Conservation (phyloP, 2,113 vertebrate species). For the Salvelinus fontinalis region DNA sequence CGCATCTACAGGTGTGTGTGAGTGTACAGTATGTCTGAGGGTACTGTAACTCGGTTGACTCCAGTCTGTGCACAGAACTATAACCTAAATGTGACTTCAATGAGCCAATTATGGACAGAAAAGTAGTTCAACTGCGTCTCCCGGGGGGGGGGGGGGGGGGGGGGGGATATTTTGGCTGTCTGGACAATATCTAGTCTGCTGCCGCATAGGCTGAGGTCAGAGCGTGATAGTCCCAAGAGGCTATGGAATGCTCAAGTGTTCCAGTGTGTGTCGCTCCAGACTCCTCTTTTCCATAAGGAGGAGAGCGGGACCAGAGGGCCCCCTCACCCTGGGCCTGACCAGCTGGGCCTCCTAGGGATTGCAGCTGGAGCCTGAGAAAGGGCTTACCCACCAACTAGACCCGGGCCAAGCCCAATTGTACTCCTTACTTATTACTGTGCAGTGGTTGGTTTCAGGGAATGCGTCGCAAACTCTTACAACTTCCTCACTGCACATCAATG, state of each 20-base stretch:
- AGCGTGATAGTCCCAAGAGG: constrained; percentile 31
- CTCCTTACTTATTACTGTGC: not conserved
- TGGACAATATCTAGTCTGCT: constrained; percentile 25
- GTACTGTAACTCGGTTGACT: not conserved
- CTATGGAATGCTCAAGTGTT: constrained; percentile 20
- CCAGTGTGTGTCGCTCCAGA: constrained; percentile 12
- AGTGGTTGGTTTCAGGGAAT: not conserved
- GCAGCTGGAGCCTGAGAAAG: constrained; percentile 54
- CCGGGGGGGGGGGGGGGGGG: constrained; percentile 1
- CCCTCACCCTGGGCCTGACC: not conserved
- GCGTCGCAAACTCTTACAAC: not conserved
- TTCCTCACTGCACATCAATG: not conserved
- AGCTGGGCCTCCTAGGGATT: constrained; percentile 13
- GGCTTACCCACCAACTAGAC: constrained; percentile 22
- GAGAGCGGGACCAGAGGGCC: not conserved
- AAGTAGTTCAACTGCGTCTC: constrained; percentile 8
- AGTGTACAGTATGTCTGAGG: not conserved
- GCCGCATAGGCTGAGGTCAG: constrained; percentile 32
- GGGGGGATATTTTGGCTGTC: constrained; percentile 21
- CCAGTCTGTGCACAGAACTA: not conserved
- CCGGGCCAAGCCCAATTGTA: not conserved
- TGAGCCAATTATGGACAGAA: not conserved
- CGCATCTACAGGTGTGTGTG: constrained; percentile 5
- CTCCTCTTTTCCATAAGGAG: not conserved
- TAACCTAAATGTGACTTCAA: not conserved